Conservation (phyloP, 2,113 vertebrate species). For the Drymodes brunneopygia region DNA sequence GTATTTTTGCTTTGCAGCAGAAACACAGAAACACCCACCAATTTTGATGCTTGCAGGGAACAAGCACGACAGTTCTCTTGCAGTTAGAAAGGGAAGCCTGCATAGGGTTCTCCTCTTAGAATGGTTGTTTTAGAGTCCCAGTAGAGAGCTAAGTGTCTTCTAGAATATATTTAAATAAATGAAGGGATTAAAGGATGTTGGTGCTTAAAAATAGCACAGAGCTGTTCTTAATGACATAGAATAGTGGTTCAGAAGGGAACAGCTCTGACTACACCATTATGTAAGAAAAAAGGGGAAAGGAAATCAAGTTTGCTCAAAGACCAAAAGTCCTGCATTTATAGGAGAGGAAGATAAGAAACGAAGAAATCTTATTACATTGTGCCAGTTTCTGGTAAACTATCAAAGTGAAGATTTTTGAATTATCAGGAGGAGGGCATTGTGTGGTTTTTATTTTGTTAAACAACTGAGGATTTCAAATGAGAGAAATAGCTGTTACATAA, state of each 20-base stretch:
- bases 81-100: not conserved
- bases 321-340: not conserved
- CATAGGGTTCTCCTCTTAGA: not conserved
- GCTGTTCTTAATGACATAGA: not conserved
- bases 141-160: conserved; percentile 10
- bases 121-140: not conserved
- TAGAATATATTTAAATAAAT: conserved; percentile 41
- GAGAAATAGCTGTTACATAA: not conserved
- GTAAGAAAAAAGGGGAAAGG: not conserved
- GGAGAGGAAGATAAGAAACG: not conserved
- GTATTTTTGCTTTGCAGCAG: not conserved
- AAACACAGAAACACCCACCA: not conserved
- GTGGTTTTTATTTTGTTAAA: not conserved
- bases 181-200: conserved; percentile 22
- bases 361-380: not conserved
- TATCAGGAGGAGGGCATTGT: not conserved
- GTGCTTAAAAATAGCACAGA: conserved; percentile 8
- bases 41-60: not conserved
- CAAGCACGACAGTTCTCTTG: rapidly evolving
- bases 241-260: not conserved
- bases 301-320: not conserved
- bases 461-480: not conserved
- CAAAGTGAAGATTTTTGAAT: not conserved
- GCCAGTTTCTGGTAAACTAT: not conserved
- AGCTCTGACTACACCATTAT: not conserved